Evolutionary conservation across 2,888 invertebrate genomes (phyloP), one percentile per base, ranked within the genome.

Genomic region (Parelbella ahira): DNA sequence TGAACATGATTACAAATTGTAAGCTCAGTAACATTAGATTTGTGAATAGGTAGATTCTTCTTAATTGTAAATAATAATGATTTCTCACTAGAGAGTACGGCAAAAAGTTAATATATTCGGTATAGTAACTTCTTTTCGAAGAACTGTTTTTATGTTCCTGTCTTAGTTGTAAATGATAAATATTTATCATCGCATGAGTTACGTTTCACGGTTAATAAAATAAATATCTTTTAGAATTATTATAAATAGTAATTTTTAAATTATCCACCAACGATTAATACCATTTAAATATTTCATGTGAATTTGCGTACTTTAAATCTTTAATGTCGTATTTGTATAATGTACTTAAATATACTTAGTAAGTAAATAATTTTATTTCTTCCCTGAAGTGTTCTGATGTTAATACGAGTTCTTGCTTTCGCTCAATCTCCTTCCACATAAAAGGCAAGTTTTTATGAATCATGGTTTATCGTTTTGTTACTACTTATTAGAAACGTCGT

Each of bases 81-180:
- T 61, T 70, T 65, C 63, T 68, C 66, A 63, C 63, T 75, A 73
- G 68, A 67, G 69, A 65, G 51, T 73, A 71, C 62, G 66, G 64
- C 73, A 63, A 74, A 79, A 77, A 77, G 66, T 77, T 87, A 86
- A 84, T 84, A 86, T 86, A 84, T 83, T 79, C 75, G 74, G 59
- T 69, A 73, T 65, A 58, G 53, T 54, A 71, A 74, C 47, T 56
- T 56, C 56, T 51, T 76, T 74, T 73, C 67, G 76, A 83, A 68
- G 76, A 77, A 82, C 83, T 83, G 79, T 81, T 80, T n/a, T 83
- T 86, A 80, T 84, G 87, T 87, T 87, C 87, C 83, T 86, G 79
- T 70, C 58, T 78, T 84, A 83, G 81, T 75, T 84, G 81, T 86
- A 83, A 74, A 84, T 84, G 83, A 72, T 61, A 69, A 77, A 63